Evolutionary conservation across 2,888 invertebrate species (phyloP), one percentile per base, ranked within the genome.

Genomic region (Drosophila fulvimacula): DNA sequence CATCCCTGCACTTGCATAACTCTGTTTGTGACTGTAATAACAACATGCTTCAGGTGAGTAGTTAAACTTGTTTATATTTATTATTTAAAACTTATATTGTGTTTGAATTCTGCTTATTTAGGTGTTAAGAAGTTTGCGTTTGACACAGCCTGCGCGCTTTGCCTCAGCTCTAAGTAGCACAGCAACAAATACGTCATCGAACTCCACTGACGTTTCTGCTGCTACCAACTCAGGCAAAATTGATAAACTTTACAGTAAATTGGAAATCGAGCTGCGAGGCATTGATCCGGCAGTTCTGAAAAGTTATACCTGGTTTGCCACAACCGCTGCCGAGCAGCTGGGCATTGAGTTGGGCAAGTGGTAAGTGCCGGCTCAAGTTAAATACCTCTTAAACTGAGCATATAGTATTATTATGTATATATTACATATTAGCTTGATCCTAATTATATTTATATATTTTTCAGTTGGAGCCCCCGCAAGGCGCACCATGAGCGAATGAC

Each of bases 271-370:
- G 93, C 94, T 98, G 81, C 94, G 96, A 90, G 96, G 97, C 17
- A 95, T 98, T 89, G 98, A 99, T 91, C 95, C 95, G 2, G 96
- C 96, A 0, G 98, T 99, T 0, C 92, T 99, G 24, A 95, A 95
- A 72, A 98, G 98, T 93, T 99, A 98, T 91, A 95, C 96, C 15
- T 95, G 95, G 94, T 99, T 98, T 93, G 95, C 97, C 27, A 94
- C 94, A 6, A 95, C 95, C 63, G 95, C 98, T 36, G 98, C 98
- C 0, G 94, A 95, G 41, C 95, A 98, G 92, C 94, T 99, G 68
- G 96, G 96, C 27, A 95, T 98, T 67, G 94, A 95, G 91, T 93
- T 96, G 46, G 95, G 95, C 62, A 95, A 95, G 84, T 94, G 93
- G 96, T 96, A 93, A 74, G 86, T 55, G 9, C 24, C 7, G n/a